Conservation (phyloP, 2,113 vertebrate species). For the Petroica traversi region DNA sequence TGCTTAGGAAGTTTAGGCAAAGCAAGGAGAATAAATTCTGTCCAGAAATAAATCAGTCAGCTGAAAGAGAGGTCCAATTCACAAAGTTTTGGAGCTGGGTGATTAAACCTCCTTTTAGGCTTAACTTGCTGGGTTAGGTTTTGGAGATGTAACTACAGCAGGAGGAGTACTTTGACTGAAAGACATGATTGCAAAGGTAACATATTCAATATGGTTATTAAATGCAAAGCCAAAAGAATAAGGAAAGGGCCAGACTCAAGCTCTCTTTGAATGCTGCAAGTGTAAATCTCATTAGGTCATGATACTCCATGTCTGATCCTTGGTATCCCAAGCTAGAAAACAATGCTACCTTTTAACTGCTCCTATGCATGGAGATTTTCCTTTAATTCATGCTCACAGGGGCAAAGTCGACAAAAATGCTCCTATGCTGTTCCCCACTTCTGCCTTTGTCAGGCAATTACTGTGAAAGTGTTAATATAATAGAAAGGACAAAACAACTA, state of each 20-base stretch:
- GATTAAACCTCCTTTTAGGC: not conserved
- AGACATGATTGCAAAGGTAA: not conserved
- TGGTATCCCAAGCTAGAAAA: not conserved
- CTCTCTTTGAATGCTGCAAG: not conserved
- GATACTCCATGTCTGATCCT: not conserved
- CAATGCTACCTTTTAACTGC: not conserved
- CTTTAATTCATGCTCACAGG: not conserved
- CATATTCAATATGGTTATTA: not conserved
- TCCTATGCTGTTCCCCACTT: not conserved
- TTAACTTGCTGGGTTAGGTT: not conserved
- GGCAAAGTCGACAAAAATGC: conserved; percentile 19
- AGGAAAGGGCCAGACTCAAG: not conserved
- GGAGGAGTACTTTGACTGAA: not conserved
- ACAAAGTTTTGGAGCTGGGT: not conserved
- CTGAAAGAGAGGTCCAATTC: not conserved
- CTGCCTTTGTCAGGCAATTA: not conserved
- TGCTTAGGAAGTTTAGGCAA: not conserved
- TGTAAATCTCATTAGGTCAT: not conserved
- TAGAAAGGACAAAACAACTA: conserved; percentile 36
- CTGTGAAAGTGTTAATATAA: not conserved
- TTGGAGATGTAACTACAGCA: not conserved
- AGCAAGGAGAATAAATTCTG: not conserved
- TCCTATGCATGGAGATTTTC: not conserved
- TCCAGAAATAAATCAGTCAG: not conserved
- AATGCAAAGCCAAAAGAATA: not conserved